Evolutionary conservation across 2,113 vertebrate genomes (phyloP), one percentile per base, ranked within the genome.

Genomic region (Alethe castanea): DNA sequence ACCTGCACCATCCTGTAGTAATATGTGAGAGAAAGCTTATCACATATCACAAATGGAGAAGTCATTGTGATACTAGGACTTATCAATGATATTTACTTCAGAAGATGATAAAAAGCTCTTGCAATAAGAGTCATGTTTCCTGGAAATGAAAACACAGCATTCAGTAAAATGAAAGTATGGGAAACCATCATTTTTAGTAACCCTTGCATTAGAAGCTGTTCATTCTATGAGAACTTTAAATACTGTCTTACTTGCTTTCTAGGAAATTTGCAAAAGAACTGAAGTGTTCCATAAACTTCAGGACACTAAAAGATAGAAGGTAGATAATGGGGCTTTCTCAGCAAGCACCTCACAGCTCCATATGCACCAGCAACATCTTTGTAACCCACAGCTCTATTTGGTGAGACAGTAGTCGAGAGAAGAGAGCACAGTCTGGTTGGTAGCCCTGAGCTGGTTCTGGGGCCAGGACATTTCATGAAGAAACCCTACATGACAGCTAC

Each of bases 371-470:
- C 36, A 60, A 48, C 0, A 0, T 19, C 65, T 85, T 26, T 31
- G 35, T 26, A 72, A 47, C 15, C 24, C 31, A 15, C 0, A 0
- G 60, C 19, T 53, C 17, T 11, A 14, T 33, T 47, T 47, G 62
- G 18, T 19, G 42, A 78, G 64, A 40, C 25, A 76, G 19, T 1
- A 64, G 59, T 53, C 33, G 59, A 65, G 29, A 62, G 52, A 47
- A 25, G 23, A 50, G 33, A 69, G 56, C 5, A 60, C 15, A 35
- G 24, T 4, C 40, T 13, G 36, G 24, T 0, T 64, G 44, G 24
- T 7, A 80, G n/a, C n/a, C 22, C 57, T 36, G 14, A 77, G 71
- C 45, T 64, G 24, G 9, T 73, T 62, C 73, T 62, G 44, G 5
- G 15, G 48, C n/a, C 3, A 3, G 42, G 40, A 71, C 14, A 36